Evolutionary conservation across 1,140 invertebrate genomes (phyloP), one percentile per base, ranked within the genome.

Genomic region (Eriosoma lanigerum): DNA sequence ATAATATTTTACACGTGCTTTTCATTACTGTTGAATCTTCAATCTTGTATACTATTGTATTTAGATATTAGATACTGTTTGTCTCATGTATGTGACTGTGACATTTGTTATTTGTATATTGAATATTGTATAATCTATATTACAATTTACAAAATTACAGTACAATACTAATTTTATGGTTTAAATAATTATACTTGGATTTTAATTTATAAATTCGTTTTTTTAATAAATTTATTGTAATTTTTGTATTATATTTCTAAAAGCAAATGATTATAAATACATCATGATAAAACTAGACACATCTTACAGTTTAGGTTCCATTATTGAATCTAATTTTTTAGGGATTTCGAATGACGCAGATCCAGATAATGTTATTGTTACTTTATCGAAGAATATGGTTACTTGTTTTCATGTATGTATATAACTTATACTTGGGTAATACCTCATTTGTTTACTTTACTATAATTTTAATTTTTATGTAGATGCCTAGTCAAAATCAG

Each of bases 381-480:
- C 75, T 0, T 24, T 78, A 12, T 78, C 75, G n/a, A 78, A 78
- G 10, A 78, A 78, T 19, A 78, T 78, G 75, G 75, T 78, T 48
- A 78, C 56, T 78, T 78, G 75, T 78, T 78, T 78, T 78, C 75
- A 78, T 17, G 75, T 78, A 78, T 13, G 54, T 78, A 48, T 60
- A 3, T 29, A 38, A 38, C 15, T 26, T 29, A 8, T 62, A n/a
- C n/a, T n/a, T n/a, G n/a, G n/a, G n/a, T n/a, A n/a, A n/a, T 17
- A 44, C 19, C 8, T 12, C 1, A 6, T 21, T 24, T n/a, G n/a
- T 24, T 54, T 44, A 29, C 9, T 29, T n/a, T 10, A 73, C 32
- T 17, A n/a, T 0, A 8, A 8, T 60, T 19, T 10, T 1, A 5
- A 48, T 1, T 72, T 19, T 32, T 52, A 3, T 52, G 15, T 58